Evolutionary conservation across 2,888 invertebrate genomes (phyloP), one percentile per base, ranked within the genome.

Genomic region (Cephonodes hylas): DNA sequence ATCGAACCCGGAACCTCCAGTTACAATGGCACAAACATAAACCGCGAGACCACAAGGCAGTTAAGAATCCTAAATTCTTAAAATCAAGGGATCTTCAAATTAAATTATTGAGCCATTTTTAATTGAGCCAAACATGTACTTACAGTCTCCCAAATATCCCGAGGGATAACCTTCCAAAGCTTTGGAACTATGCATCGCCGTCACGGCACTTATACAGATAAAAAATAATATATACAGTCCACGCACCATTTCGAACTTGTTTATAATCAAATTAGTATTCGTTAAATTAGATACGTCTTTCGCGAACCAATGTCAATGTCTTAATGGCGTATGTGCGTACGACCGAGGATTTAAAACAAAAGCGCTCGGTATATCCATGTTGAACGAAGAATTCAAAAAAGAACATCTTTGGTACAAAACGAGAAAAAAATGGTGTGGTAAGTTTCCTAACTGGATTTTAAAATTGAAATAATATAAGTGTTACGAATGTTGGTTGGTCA

Each of bases 61-160:
- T n/a, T n/a, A n/a, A n/a, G n/a, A n/a, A n/a, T n/a, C n/a, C n/a
- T n/a, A n/a, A n/a, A n/a, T n/a, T n/a, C n/a, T n/a, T n/a, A n/a
- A n/a, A n/a, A n/a, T n/a, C n/a, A n/a, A n/a, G n/a, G n/a, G n/a
- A n/a, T n/a, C n/a, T n/a, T n/a, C n/a, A n/a, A n/a, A n/a, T n/a
- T n/a, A n/a, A n/a, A n/a, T n/a, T n/a, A n/a, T n/a, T n/a, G n/a
- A n/a, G n/a, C n/a, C n/a, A n/a, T n/a, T n/a, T n/a, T n/a, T n/a
- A n/a, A n/a, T n/a, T n/a, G n/a, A n/a, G n/a, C n/a, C n/a, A n/a
- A n/a, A n/a, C 3, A 15, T 10, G 22, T 63, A 87, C 88, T 88
- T 70, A 89, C 89, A 89, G 67, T 88, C 76, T 42, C 81, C 63
- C 10, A 89, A 67, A 69, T 78, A 86, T 63, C 89, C 89, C 0